Base-by-base conservation (phyloP, 2,113 vertebrate genomes). In the Vimba vimba region DNA sequence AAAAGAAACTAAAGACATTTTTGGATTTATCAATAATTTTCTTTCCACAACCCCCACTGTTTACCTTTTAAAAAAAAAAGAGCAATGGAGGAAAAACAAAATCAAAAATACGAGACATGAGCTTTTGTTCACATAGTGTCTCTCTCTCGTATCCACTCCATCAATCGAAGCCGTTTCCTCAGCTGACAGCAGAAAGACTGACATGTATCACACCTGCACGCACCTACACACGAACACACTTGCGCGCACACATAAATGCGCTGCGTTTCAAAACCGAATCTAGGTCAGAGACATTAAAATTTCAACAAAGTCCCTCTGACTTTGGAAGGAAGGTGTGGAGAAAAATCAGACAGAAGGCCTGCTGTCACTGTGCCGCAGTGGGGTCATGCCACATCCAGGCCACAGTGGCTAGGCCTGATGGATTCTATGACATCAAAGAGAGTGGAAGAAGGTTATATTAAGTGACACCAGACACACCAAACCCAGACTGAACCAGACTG, bases 261-360 rank as follows among this genome's bases (percentile, higher is more conserved):
- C 43, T n/a, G 75, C 55, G 76, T 68, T 45, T 81, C 25, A 23
- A 88, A 66, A 69, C 84, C 19, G 84, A 90, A 95, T 94, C 93
- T 95, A 93, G 94, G 94, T 94, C 95, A 94, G 90, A 91, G 87
- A 85, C 92, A 94, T 95, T 92, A 94, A 94, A 92, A 92, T 93
- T 94, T 93, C 91, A 94, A 92, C 91, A 93, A 92, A 94, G 91
- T 91, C 91, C 66, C 87, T 93, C 85, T 59, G 90, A 89, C 91
- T 85, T 92, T 89, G 87, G 86, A 90, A 87, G 50, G 87, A 73
- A 94, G 87, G 88, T 91, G 85, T 82, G 88, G 89, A 59, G 79
- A 91, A 90, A 93, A 92, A 93, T 91, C 85, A 89, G 86, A 89
- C 86, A 69, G 87, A 89, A 86, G 86, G 84, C 85, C 30, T 57